phyloP scores from a whole-genome alignment of 2,888 invertebrate genomes.

The Sthenelais limicola region DNA sequence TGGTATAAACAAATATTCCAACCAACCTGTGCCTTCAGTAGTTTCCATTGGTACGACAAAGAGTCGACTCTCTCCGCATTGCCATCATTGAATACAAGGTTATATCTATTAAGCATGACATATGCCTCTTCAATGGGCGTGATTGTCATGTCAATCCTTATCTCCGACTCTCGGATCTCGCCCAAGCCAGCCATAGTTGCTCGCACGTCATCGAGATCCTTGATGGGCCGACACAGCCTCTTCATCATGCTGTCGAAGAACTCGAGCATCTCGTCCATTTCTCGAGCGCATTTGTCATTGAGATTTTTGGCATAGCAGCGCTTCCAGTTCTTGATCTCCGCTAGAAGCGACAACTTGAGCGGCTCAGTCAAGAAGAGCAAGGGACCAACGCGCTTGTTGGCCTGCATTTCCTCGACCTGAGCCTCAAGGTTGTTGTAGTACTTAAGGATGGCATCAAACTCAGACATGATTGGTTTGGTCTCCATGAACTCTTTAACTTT shows the following conservation, averaged over 20 bases:
- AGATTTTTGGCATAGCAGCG: constrained; percentile 70
- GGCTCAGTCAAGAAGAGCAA: constrained; percentile 71
- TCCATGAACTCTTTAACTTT: constrained; percentile 73
- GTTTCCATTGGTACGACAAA: constrained; percentile 90
- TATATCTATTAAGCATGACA: constrained; percentile 89
- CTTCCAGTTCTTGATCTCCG: constrained; percentile 74
- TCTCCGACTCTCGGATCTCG: constrained; percentile 92
- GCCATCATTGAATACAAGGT: constrained; percentile 89
- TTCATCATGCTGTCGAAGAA: constrained; percentile 93
- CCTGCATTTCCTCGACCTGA: constrained; percentile 69
- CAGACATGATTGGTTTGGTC: constrained; percentile 72
- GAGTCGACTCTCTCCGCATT: constrained; percentile 94
- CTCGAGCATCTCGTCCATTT: constrained; percentile 78
- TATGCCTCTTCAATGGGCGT: constrained; percentile 97
- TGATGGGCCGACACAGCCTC: constrained; percentile 84
- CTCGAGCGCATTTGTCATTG: constrained; percentile 71
- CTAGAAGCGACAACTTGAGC: constrained; percentile 88
- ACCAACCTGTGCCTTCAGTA: constrained; percentile 74
- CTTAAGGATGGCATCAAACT: constrained; percentile 73
- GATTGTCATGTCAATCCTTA: constrained; percentile 94
- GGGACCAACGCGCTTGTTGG: constrained; percentile 68
- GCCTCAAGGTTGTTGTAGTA: constrained; percentile 72
- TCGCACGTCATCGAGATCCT: constrained; percentile 94
- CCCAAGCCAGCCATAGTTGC: constrained; percentile 93
- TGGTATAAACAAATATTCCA: too few species aligned